Conservation (phyloP, 1,140 invertebrate genomes). For the Leptonema lineaticorne region DNA sequence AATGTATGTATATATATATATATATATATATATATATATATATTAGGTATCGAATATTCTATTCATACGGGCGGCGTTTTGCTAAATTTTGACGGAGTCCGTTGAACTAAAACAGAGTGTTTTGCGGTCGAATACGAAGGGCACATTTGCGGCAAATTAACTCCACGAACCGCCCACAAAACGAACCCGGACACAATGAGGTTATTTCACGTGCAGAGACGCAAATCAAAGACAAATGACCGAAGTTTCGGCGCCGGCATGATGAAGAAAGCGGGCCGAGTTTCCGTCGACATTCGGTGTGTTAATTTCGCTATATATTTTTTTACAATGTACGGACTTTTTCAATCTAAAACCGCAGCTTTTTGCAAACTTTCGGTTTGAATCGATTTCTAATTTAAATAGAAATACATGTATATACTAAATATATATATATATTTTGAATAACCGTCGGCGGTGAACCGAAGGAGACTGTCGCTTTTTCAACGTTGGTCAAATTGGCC, state of each 20-base stretch:
- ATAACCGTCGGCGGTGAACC: constrained; percentile 31
- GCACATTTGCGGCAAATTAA: too few relatives aligned
- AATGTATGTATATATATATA: too few relatives aligned
- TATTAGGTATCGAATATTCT: too few relatives aligned
- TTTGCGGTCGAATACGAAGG: too few relatives aligned
- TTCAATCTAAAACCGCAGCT: constrained; percentile 25
- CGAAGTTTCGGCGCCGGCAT: constrained; percentile 35
- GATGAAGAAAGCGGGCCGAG: too few relatives aligned
- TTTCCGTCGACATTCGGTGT: constrained; percentile 21
- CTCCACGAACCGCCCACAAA: not conserved
- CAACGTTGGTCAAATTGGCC: constrained; percentile 14
- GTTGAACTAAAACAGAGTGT: too few relatives aligned
- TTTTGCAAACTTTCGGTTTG: constrained; percentile 27
- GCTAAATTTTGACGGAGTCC: too few relatives aligned
- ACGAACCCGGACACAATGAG: not conserved
- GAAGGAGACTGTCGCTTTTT: constrained; percentile 32
- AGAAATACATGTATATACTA: too few relatives aligned
- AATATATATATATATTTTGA: constrained; percentile 34
- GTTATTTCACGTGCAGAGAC: constrained; percentile 2
- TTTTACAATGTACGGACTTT: not conserved
- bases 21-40: too few relatives aligned
- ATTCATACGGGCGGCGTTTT: too few relatives aligned
- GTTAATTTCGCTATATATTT: too few relatives aligned
- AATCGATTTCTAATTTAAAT: too few relatives aligned
- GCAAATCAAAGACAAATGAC: constrained; percentile 41